Evolutionary conservation across 2,888 invertebrate species (phyloP), one percentile per base, ranked within the genome.

Genomic region (Drosophila sordidula): DNA sequence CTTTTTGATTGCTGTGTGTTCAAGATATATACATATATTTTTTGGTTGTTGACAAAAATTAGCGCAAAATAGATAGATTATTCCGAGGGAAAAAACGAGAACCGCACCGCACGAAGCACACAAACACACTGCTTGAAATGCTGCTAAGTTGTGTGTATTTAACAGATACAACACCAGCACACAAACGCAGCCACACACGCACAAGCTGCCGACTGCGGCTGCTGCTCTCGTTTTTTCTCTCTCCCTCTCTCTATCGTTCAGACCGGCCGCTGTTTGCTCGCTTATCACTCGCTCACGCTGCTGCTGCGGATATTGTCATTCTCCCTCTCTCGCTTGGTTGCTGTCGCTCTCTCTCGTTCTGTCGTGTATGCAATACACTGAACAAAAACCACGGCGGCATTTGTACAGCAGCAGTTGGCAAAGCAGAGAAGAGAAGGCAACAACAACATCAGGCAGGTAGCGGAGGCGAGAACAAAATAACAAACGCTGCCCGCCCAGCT

Each of bases 61-160:
- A 83, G 88, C 89, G 79, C 87, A 87, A 85, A 85, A 65, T 67
- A 67, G 64, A 70, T 82, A 78, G 75, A 75, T 54, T 69, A 49
- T 64, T 73, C 61, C 64, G 68, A 70, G 61, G 74, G 70, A 84
- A 80, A 75, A 71, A 87, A 74, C 83, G 71, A 86, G 79, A 90
- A 91, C 87, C 87, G 85, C 75, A 90, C 87, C 86, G 86, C 80
- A 89, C 91, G 89, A 89, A 88, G 80, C 80, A 90, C 90, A 90
- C 86, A 89, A 83, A 90, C 89, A 91, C 89, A 90, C 81, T 90
- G 89, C 75, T 75, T 80, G 74, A 84, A 69, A 74, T 82, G 81
- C 82, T 67, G 77, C 74, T 68, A 75, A 70, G 87, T 73, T 75
- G 76, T 76, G 88, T 85, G 86, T 91, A 90, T 90, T 91, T 90